Evolutionary conservation across 2,113 vertebrate genomes (phyloP), one percentile per base, ranked within the genome.

Genomic region (Oryzias celebensis): DNA sequence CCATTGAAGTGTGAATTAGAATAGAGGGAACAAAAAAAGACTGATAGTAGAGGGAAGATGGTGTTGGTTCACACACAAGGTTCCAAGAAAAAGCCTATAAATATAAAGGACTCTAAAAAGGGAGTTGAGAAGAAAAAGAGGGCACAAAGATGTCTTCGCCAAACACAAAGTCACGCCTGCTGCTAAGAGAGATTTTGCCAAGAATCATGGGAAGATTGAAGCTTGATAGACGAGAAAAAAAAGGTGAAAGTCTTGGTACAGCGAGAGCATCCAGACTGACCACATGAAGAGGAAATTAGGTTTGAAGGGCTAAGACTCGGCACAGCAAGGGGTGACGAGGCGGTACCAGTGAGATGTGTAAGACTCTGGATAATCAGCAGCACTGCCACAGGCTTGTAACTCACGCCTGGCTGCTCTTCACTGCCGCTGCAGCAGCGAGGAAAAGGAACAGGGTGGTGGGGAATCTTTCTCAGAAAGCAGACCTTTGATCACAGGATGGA

Each of bases 401-500:
- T 76, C 75, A 83, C 8, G 67, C 67, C 71, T 66, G 75, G 62
- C 52, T 81, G 69, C 74, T 73, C 62, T n/a, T 54, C 41, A 57
- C 67, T 77, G 31, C 75, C 62, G 80, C 61, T 64, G 77, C 72
- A 77, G 65, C 46, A 59, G 68, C 14, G 14, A 63, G 28, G 53
- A 44, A 70, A 48, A 61, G 51, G 44, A 62, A 43, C 1, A 52
- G 62, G 46, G 52, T 26, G 61, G 72, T 53, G 49, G 55, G 77
- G 77, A 56, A 66, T 73, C 79, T 60, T 20, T 66, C 75, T 78
- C 68, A 52, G 75, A 77, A 56, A 44, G 15, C 8, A 23, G 51
- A 67, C 62, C 82, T 90, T 91, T 91, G 88, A 92, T 91, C 88
- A 67, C 47, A 51, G 72, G 66, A 65, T 77, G 77, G 82, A 80